Conservation (phyloP, 30 jellyfish, hydroid and myxozoan species). For the Aurelia sp. region DNA sequence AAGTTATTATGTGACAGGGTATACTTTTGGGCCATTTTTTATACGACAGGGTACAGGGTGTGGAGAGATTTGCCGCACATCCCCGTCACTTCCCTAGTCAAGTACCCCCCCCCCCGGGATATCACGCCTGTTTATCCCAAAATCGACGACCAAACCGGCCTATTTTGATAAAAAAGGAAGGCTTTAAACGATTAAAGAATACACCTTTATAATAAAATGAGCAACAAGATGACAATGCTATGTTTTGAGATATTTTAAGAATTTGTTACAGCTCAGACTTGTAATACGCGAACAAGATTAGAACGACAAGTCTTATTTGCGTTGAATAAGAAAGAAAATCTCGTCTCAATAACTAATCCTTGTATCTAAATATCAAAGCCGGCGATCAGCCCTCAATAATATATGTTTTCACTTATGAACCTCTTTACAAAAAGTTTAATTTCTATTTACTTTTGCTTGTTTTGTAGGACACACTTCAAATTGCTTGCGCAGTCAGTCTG, state of each 20-base stretch:
- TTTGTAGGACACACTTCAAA: conserved; percentile 1
- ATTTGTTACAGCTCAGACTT: conserved; percentile 58
- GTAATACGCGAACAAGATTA: conserved; percentile 71
- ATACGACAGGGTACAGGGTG: too few relatives aligned
- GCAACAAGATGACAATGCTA: conserved; percentile 38
- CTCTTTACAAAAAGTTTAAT: conserved; percentile 12
- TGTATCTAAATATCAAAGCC: conserved; percentile 36
- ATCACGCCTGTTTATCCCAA: too few relatives aligned
- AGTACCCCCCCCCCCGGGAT: too few relatives aligned
- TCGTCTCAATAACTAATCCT: conserved; percentile 69
- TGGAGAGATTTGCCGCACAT: too few relatives aligned
- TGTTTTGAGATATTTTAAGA: conserved; percentile 36
- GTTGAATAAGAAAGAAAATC: conserved; percentile 45
- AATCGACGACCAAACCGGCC: too few relatives aligned
- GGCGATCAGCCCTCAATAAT: conserved; percentile 54
- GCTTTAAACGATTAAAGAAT: conserved; percentile 20
- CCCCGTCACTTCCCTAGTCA: too few relatives aligned
- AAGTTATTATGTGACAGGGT: too few relatives aligned
- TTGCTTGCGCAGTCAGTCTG: conserved; percentile 44
- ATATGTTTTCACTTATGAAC: conserved; percentile 47
- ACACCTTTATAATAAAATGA: conserved; percentile 20
- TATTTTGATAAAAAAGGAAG: not conserved
- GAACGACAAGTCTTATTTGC: conserved; percentile 48
- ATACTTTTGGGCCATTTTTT: too few relatives aligned
- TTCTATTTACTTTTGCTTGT: not conserved